These are phyloP conservation scores for Macrochelys suwanniensis DNA, from an alignment of 2,797 vertebrate species.

Conservation along the genomic window DNA sequence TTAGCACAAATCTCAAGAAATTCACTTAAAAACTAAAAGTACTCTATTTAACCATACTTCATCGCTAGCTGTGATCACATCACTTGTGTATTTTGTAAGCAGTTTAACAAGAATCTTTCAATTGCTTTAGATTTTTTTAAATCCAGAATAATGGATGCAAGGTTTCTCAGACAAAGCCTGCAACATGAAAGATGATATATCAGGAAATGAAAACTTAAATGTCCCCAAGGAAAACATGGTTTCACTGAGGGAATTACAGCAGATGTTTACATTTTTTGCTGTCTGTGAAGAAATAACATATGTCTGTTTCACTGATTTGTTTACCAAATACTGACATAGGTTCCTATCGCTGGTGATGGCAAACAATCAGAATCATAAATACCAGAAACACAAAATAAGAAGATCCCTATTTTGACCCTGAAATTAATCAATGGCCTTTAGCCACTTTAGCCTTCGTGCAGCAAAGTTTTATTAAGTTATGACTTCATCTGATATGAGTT, in stretches of 20 bases:
- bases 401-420: not conserved
- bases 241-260: slow-evolving; percentile 55
- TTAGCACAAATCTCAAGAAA: not conserved
- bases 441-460: not conserved
- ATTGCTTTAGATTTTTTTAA: slow-evolving; percentile 50
- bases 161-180: slow-evolving; percentile 56
- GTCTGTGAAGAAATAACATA: slow-evolving; percentile 44
- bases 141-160: slow-evolving; percentile 51
- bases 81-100: not conserved
- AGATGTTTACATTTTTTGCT: slow-evolving; percentile 66
- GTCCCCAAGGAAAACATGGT: slow-evolving; percentile 40
- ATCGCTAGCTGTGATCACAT: not conserved
- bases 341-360: slow-evolving; percentile 27
- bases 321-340: slow-evolving; percentile 43
- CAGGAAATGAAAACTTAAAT: slow-evolving; percentile 75
- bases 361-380: slow-evolving; percentile 5
- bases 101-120: slow-evolving; percentile 3
- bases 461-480: accelerated
- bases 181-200: slow-evolving; percentile 54
- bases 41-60: not conserved
- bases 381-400: not conserved
- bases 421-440: not conserved
- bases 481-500: not conserved
- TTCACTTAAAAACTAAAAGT: not conserved
- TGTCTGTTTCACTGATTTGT: slow-evolving; percentile 53